Conservation (phyloP, 2,113 vertebrate species). For the Scalopus aquaticus region DNA sequence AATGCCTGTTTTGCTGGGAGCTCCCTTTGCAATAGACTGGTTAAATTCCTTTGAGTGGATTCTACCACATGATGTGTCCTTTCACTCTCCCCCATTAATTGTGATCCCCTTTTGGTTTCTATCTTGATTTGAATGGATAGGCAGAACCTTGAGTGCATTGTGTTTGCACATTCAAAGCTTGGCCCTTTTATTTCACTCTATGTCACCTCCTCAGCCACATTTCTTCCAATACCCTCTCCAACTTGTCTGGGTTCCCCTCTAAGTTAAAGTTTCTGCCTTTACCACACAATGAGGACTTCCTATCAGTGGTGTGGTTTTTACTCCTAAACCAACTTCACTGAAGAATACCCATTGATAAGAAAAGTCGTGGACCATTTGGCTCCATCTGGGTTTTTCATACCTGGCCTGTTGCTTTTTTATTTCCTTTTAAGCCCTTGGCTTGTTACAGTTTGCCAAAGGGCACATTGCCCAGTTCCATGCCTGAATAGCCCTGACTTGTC, state of each 20-base stretch:
- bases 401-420: conserved; percentile 17
- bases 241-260: neutral
- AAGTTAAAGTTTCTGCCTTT: neutral
- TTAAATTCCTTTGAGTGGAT: neutral
- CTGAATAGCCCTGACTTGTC: conserved; percentile 64
- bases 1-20: neutral
- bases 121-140: neutral
- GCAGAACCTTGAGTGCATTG: neutral
- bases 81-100: neutral
- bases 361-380: neutral
- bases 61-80: neutral
- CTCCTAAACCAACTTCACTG: neutral
- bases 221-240: neutral
- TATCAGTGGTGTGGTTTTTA: neutral
- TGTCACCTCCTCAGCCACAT: neutral
- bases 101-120: neutral
- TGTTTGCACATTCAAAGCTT: neutral
- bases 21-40: neutral
- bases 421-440: conserved; percentile 41
- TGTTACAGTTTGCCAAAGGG: conserved; percentile 34
- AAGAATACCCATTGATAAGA: neutral
- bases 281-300: neutral
- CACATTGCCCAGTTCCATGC: neutral
- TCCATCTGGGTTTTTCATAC: neutral
- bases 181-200: neutral